These are phyloP conservation scores for Leptobrachium leishanense DNA, from an alignment of 2,113 vertebrate species.

Conservation along the genomic window DNA sequence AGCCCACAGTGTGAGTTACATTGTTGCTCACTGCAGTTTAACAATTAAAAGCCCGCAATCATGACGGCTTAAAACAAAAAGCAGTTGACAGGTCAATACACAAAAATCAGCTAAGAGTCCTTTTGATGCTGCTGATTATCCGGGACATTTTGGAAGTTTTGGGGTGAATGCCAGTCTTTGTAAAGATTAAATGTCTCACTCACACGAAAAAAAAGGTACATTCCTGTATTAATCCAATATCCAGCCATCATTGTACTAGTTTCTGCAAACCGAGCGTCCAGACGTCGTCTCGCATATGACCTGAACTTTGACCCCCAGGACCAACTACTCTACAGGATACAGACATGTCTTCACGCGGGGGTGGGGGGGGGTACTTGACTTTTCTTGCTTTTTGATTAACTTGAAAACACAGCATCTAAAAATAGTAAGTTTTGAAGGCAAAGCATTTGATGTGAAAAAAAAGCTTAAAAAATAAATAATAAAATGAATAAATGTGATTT, in stretches of 20 bases:
- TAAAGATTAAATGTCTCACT: constrained; percentile 56
- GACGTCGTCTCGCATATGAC: constrained; percentile 47
- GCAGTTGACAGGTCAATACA: constrained; percentile 1
- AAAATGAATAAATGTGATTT: too few relatives aligned
- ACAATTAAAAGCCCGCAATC: constrained; percentile 24
- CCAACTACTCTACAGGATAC: constrained; percentile 44
- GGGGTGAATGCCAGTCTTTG: constrained; percentile 57
- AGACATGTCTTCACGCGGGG: constrained; percentile 16
- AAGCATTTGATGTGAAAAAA: too few relatives aligned
- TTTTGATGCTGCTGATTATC: constrained; percentile 40
- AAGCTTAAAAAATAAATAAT: too few relatives aligned
- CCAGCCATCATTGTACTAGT: constrained; percentile 50
- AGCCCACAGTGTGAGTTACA: not conserved
- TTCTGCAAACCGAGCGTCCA: constrained; percentile 35
- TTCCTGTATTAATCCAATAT: constrained; percentile 60
- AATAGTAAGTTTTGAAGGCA: too few relatives aligned
- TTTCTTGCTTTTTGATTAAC: not conserved
- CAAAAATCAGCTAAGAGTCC: constrained; percentile 25
- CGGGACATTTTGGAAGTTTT: constrained; percentile 42
- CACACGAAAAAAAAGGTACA: constrained; percentile 46
- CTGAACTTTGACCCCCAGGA: constrained; percentile 50
- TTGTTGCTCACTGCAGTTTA: constrained; percentile 27
- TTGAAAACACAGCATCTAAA: too few relatives aligned
- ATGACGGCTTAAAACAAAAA: constrained; percentile 19
- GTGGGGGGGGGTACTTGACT: constrained; percentile 40